These are phyloP conservation scores for Chaenocephalus aceratus DNA, from an alignment of 2,113 vertebrate species.

Conservation along the genomic window DNA sequence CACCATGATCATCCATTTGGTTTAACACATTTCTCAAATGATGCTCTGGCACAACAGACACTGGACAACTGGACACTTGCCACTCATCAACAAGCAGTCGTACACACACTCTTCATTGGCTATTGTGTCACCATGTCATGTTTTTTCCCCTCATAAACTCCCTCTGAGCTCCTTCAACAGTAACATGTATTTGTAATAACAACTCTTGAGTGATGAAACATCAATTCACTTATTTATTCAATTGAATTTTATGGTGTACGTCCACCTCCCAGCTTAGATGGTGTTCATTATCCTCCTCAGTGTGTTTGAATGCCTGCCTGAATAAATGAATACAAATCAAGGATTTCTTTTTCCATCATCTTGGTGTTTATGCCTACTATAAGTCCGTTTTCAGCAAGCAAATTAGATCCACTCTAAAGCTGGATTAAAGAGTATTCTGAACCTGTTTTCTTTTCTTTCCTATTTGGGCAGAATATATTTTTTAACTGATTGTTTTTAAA, in stretches of 20 bases:
- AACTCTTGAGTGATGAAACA: slow-evolving; percentile 36
- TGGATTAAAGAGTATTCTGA: slow-evolving; percentile 28
- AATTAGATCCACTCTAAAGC: slow-evolving; percentile 33
- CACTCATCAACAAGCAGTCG: slow-evolving; percentile 3
- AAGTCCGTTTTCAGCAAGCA: slow-evolving; percentile 42
- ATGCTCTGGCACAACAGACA: background rate
- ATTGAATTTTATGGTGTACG: slow-evolving; percentile 28
- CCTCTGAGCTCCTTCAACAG: slow-evolving; percentile 26
- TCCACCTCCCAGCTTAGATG: slow-evolving; percentile 44
- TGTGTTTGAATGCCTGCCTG: slow-evolving; percentile 50
- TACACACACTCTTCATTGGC: background rate
- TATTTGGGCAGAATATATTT: slow-evolving; percentile 7
- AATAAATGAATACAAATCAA: slow-evolving; percentile 65
- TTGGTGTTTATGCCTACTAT: slow-evolving; percentile 37
- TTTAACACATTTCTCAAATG: background rate
- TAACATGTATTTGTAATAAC: slow-evolving; percentile 45
- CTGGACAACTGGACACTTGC: background rate
- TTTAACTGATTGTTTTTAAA: slow-evolving; percentile 1
- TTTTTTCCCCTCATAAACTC: slow-evolving; percentile 26
- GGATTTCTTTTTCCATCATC: slow-evolving; percentile 20
- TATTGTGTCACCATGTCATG: slow-evolving; percentile 20
- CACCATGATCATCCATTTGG: background rate
- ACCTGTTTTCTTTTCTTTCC: background rate
- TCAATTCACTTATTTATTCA: slow-evolving; percentile 42
- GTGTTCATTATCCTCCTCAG: slow-evolving; percentile 56